Evolutionary conservation across 1,140 invertebrate genomes (phyloP).

Genomic region (Monochamus saltuarius): DNA sequence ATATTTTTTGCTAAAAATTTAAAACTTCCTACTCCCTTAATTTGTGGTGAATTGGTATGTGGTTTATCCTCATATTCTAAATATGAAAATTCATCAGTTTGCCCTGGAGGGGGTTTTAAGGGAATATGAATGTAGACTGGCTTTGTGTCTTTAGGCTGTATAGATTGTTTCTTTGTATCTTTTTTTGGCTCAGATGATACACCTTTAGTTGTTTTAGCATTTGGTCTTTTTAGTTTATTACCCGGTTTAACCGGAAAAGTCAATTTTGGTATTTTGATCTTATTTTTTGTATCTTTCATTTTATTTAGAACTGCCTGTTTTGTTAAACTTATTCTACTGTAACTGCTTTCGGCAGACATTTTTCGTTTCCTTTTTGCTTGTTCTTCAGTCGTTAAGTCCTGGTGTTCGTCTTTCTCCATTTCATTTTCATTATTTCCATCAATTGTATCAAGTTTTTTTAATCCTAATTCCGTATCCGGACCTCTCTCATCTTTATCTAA

Average conservation of each 20-base stretch:
- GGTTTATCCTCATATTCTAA: constrained; percentile 7
- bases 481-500: constrained; percentile 46
- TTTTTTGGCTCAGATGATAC: constrained; percentile 8
- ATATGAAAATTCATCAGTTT: constrained; percentile 12
- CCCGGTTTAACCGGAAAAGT: constrained; percentile 33
- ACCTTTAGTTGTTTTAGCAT: background rate
- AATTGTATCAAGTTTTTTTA: constrained; percentile 12
- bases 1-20: constrained; percentile 7
- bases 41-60: background rate
- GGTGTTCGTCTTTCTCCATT: background rate
- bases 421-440: background rate
- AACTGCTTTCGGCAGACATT: constrained; percentile 44
- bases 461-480: background rate
- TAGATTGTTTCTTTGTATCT: constrained; percentile 13
- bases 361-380: constrained; percentile 41
- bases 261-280: constrained; percentile 46
- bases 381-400: background rate
- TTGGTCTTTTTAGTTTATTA: constrained; percentile 26
- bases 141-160: constrained; percentile 16
- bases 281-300: constrained; percentile 41
- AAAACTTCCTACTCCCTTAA: constrained; percentile 6
- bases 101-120: constrained; percentile 46
- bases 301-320: constrained; percentile 43
- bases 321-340: constrained; percentile 46
- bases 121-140: constrained; percentile 51